phyloP scores from a whole-genome alignment of 2,113 vertebrate genomes.

The Erythrocercus mccallii region DNA sequence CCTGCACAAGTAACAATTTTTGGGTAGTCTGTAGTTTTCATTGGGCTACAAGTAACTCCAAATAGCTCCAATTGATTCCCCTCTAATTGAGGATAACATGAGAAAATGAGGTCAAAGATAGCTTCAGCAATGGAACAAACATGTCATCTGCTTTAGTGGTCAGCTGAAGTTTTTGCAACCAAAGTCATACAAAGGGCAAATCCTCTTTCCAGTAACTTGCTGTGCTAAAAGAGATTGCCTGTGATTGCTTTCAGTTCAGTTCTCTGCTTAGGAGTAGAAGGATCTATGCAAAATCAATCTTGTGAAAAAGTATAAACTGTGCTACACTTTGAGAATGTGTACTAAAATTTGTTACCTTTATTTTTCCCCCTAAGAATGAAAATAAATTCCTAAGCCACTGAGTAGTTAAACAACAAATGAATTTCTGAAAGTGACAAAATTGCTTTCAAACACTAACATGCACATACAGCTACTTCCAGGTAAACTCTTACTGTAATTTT shows the following conservation, averaged over 20 bases:
- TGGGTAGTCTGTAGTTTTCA: not conserved
- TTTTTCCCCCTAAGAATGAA: not conserved
- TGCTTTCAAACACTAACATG: not conserved
- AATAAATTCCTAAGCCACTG: not conserved
- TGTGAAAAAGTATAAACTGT: not conserved
- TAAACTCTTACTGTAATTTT: not conserved
- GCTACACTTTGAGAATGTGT: not conserved
- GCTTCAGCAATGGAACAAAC: constrained; percentile 49
- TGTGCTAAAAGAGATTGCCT: not conserved
- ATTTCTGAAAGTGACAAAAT: not conserved
- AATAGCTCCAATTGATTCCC: constrained; percentile 1
- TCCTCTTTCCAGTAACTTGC: not conserved
- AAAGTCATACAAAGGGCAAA: constrained; percentile 21
- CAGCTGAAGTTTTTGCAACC: not conserved
- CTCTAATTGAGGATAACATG: not conserved
- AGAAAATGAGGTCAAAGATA: constrained; percentile 37
- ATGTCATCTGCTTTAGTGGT: not conserved
- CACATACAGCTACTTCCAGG: not conserved
- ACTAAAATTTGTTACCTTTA: not conserved
- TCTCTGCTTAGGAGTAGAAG: not conserved
- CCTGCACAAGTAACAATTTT: not conserved
- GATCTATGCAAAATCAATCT: not conserved
- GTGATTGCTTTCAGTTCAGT: not conserved
- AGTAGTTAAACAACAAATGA: not conserved
- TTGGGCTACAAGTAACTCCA: not conserved